A percentile compares a stretch with the other conserved stretches of the same genome.
Conservation (phyloP, 2,797 vertebrate species). For the Gastrophryne carolinensis region DNA sequence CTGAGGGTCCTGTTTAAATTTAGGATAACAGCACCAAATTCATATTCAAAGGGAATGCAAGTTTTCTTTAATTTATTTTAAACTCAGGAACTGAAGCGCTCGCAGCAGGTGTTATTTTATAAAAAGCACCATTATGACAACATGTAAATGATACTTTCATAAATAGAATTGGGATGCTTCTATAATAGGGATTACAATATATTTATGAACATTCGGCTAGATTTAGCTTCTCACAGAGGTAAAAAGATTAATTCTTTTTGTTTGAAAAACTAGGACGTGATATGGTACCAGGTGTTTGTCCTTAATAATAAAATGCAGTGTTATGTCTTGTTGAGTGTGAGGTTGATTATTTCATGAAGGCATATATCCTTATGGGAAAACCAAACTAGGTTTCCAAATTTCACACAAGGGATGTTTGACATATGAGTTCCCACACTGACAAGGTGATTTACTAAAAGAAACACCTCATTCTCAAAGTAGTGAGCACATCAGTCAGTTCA, state of each 20-base stretch:
- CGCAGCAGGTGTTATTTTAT: slow-evolving; percentile 11
- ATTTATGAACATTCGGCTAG: neutral
- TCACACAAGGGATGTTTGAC: too few relatives aligned
- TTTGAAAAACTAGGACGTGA: slow-evolving; percentile 19
- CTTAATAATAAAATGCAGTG: neutral
- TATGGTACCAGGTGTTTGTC: slow-evolving; percentile 16
- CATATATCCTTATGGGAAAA: too few relatives aligned
- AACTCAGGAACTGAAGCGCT: neutral
- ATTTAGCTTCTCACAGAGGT: neutral
- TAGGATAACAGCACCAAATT: neutral
- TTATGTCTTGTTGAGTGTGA: neutral
- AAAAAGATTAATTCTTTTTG: slow-evolving; percentile 9
- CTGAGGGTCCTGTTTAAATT: too few relatives aligned
- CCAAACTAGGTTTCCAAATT: too few relatives aligned
- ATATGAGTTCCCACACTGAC: too few relatives aligned
- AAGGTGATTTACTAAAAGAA: too few relatives aligned
- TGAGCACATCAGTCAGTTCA: too few relatives aligned
- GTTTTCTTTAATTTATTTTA: neutral
- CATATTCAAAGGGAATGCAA: neutral
- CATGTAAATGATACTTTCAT: slow-evolving; percentile 3
- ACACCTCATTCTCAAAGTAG: too few relatives aligned
- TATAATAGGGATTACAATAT: slow-evolving; percentile 23
- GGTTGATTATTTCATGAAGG: neutral
- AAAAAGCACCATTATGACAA: slow-evolving; percentile 20
- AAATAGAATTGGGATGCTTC: slow-evolving; percentile 1